phyloP scores from a whole-genome alignment of 2,113 vertebrate species.

The Pelecanoides urinatrix region DNA sequence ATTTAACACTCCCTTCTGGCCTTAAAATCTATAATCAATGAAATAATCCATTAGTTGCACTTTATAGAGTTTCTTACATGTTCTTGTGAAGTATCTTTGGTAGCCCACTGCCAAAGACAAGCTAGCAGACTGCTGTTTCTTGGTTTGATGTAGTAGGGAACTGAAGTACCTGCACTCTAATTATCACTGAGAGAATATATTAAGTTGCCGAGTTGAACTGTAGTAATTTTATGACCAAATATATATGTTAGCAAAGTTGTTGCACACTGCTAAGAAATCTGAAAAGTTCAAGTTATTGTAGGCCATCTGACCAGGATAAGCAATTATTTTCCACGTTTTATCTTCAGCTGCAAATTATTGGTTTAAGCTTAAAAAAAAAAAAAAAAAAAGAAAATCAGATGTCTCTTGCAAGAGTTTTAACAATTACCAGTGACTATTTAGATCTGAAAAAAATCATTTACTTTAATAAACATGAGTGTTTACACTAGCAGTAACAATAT shows the following conservation, averaged over 20 bases:
- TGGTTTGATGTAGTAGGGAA: background rate
- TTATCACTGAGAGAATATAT: background rate
- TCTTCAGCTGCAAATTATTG: background rate
- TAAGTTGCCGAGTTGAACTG: accelerated
- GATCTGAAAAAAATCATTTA: background rate
- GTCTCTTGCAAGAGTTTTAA: background rate
- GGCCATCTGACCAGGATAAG: background rate
- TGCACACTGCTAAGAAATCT: background rate
- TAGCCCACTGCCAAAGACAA: background rate
- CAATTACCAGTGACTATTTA: background rate
- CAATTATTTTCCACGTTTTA: background rate
- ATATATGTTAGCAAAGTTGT: accelerated
- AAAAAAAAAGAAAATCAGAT: too few species aligned
- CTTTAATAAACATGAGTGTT: background rate
- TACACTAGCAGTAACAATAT: background rate
- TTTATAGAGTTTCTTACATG: background rate
- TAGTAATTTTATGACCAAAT: background rate
- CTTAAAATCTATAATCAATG: background rate
- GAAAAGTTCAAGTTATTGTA: background rate
- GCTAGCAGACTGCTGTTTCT: accelerated
- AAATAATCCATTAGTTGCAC: background rate
- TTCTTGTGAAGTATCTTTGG: background rate
- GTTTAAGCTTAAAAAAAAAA: background rate
- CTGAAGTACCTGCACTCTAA: accelerated
- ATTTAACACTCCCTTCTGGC: background rate